Conservation (phyloP, 2,888 invertebrate species). For the Xestia xanthographa region DNA sequence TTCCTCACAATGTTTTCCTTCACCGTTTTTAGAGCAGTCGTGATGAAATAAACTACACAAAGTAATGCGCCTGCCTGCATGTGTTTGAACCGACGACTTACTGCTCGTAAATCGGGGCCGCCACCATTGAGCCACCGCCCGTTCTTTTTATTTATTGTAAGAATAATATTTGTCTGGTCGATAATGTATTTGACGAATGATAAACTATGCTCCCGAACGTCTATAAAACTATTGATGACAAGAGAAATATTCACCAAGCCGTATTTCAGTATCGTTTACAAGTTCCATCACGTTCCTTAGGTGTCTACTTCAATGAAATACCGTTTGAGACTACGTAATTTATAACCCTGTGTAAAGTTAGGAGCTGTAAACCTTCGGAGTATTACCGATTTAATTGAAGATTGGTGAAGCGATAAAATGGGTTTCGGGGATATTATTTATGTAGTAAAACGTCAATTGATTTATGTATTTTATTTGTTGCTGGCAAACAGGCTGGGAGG, state of each 20-base stretch:
- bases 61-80: too few species aligned
- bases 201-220: neutral
- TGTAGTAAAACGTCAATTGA: slow-evolving; percentile 16
- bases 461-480: slow-evolving; percentile 29
- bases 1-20: too few species aligned
- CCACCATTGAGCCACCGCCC: too few species aligned
- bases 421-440: slow-evolving; percentile 32
- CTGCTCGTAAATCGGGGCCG: too few species aligned
- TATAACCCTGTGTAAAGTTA: slow-evolving; percentile 41
- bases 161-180: neutral
- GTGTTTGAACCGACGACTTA: too few species aligned
- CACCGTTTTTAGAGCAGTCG: too few species aligned
- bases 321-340: slow-evolving; percentile 59
- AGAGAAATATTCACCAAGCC: slow-evolving; percentile 9
- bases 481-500: neutral
- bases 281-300: slow-evolving; percentile 47
- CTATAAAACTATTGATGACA: neutral
- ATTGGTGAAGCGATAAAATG: slow-evolving; percentile 44
- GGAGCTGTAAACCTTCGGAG: slow-evolving; percentile 26
- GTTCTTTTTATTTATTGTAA: too few species aligned
- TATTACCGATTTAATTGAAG: slow-evolving; percentile 55
- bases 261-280: slow-evolving; percentile 19
- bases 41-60: too few species aligned
- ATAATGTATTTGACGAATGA: neutral
- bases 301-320: slow-evolving; percentile 59